Conservation (phyloP, 2,113 vertebrate genomes). For the Anarhynchus alexandrinus region DNA sequence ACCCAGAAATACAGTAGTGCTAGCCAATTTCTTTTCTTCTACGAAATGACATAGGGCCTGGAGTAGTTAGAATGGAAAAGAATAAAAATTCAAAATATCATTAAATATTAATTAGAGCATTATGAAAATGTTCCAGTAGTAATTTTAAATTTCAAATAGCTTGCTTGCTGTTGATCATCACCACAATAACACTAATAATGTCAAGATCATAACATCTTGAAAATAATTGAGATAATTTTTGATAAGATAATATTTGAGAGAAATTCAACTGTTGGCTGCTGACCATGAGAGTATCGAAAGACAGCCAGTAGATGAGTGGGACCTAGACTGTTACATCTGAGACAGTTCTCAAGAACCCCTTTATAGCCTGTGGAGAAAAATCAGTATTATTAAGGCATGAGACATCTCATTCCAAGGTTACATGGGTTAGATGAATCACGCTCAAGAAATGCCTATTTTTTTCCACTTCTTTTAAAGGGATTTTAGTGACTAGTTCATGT, state of each 20-base stretch:
- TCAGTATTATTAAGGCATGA: neutral
- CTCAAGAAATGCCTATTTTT: neutral
- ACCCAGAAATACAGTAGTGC: neutral
- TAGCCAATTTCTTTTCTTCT: neutral
- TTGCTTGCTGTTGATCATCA: neutral
- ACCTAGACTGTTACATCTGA: neutral
- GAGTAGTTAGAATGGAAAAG: neutral
- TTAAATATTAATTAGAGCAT: neutral
- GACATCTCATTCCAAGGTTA: neutral
- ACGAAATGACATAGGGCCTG: neutral
- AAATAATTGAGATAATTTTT: neutral
- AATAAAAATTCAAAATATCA: neutral
- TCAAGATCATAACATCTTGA: neutral
- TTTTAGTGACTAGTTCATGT: neutral
- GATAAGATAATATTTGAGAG: neutral
- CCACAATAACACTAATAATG: neutral
- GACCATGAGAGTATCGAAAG: neutral
- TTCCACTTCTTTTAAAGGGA: neutral
- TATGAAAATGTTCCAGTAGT: neutral
- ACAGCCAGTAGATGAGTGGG: neutral
- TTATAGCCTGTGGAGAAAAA: neutral
- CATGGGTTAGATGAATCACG: neutral
- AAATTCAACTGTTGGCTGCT: neutral
- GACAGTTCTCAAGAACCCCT: neutral
- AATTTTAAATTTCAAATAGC: neutral